Evolutionary conservation across 2,888 invertebrate species (phyloP).

Genomic region (Cryptocephalus moraei): DNA sequence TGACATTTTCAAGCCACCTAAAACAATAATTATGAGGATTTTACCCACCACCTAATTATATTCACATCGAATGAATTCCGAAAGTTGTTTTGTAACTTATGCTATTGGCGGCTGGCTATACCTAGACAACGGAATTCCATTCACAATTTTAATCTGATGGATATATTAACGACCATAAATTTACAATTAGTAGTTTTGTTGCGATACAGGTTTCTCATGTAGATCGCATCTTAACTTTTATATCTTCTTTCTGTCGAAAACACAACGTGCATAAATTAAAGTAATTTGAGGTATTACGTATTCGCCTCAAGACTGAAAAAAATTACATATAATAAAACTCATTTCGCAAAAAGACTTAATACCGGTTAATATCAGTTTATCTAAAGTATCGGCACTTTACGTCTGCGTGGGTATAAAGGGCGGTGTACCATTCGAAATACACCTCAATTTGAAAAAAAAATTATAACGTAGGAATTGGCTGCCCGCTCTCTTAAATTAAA

Average conservation of each 20-base stretch:
- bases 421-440: background rate
- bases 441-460: background rate
- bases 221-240: background rate
- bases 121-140: too few relatives aligned
- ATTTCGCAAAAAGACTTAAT: background rate
- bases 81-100: too few relatives aligned
- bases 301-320: background rate
- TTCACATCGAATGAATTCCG: too few relatives aligned
- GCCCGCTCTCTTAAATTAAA: background rate
- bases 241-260: constrained; percentile 1
- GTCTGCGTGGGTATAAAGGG: background rate
- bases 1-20: too few relatives aligned
- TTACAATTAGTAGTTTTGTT: too few relatives aligned
- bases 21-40: too few relatives aligned
- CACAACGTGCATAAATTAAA: constrained; percentile 1
- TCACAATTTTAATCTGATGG: too few relatives aligned
- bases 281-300: constrained; percentile 3
- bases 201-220: background rate
- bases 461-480: too few relatives aligned
- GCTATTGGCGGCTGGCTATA: too few relatives aligned
- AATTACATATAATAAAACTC: constrained; percentile 1
- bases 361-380: background rate
- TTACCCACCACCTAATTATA: too few relatives aligned
- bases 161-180: too few relatives aligned
- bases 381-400: background rate